These are phyloP conservation scores for Harmothoe impar DNA, from an alignment of 2,888 invertebrate genomes.

Conservation along the genomic window DNA sequence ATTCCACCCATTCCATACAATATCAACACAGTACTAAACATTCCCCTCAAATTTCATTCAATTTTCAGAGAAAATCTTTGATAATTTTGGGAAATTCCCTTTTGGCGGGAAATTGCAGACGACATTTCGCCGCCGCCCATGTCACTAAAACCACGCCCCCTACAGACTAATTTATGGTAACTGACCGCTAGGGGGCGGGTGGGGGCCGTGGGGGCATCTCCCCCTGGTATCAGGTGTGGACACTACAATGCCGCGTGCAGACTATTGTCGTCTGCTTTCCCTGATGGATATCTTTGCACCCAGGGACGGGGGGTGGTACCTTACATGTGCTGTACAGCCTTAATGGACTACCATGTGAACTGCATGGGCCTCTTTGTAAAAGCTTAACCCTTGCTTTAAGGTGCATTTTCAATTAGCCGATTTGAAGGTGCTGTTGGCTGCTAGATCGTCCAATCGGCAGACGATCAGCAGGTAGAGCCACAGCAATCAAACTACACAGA, in stretches of 20 bases:
- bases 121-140: background rate
- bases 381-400: too few relatives aligned
- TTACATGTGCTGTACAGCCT: background rate
- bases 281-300: constrained; percentile 14
- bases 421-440: too few relatives aligned
- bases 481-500: too few relatives aligned
- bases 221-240: background rate
- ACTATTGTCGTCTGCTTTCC: background rate
- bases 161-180: background rate
- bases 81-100: background rate
- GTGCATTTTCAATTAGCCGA: too few relatives aligned
- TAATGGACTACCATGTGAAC: background rate
- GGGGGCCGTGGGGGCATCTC: background rate
- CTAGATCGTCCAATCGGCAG: too few relatives aligned
- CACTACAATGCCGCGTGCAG: background rate
- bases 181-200: constrained; percentile 4
- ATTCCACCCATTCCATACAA: background rate
- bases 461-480: too few relatives aligned
- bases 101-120: constrained; percentile 1
- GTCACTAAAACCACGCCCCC: background rate
- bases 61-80: background rate
- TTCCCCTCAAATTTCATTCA: background rate
- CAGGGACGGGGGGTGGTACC: background rate
- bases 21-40: background rate
- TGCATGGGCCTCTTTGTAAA: too few relatives aligned